A percentile compares a stretch with the other conserved stretches of the same genome.
Evolutionary conservation across 2,113 vertebrate species (phyloP).

Genomic region (Dicaeum eximium): DNA sequence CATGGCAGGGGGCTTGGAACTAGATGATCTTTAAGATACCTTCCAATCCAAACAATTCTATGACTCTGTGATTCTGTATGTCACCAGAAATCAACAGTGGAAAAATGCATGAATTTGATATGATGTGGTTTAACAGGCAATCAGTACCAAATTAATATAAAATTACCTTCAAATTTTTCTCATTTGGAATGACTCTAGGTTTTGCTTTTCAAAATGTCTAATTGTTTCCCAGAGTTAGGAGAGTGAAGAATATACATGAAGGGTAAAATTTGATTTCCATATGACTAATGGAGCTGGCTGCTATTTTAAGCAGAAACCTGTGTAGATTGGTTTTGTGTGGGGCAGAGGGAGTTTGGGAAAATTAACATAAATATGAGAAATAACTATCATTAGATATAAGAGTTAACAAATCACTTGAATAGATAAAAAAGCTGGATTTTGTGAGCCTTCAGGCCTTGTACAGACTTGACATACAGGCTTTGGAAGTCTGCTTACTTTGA

Average conservation of each 20-base stretch:
- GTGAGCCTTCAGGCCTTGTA: background rate
- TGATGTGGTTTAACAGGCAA: background rate
- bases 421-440: background rate
- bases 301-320: background rate
- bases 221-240: background rate
- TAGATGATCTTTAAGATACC: background rate
- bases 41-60: background rate
- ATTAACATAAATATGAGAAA: background rate
- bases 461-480: background rate
- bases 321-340: fast-evolving
- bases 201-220: background rate
- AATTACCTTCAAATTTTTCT: background rate
- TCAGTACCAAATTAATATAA: background rate
- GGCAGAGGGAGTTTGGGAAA: too few relatives aligned
- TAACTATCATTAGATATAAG: background rate
- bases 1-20: background rate
- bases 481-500: background rate
- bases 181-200: background rate
- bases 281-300: background rate
- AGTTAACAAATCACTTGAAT: background rate
- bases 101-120: background rate
- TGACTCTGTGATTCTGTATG: background rate
- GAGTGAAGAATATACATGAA: background rate
- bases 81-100: background rate
- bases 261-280: background rate